Base-by-base conservation (phyloP, 53 echinoderm and acorn worm genomes). In the Henricia sp. region DNA sequence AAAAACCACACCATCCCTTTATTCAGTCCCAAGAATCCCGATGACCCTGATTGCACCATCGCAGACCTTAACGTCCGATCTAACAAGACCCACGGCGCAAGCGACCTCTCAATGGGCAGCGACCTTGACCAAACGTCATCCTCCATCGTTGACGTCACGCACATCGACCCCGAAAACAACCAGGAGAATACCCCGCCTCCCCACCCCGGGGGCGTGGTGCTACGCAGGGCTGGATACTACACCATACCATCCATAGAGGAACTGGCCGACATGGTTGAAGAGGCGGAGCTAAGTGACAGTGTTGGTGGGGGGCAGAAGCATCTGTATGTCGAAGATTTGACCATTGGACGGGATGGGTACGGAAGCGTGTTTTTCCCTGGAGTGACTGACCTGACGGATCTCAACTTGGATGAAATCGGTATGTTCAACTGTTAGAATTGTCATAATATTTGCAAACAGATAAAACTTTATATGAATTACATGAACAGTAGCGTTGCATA, bases 291-390 rank as follows among this genome's bases (percentile, higher is more conserved):
- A 16, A 16, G 16, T 9, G 48, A 16, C 9, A 44, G 71, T 26
- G 90, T 85, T 4, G 72, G 52, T 9, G 86, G 91, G 42, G 29
- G 66, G 35, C 6, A n/a, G 65, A 21, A 27, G 44, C 12, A 16
- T 13, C 37, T 62, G 11, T 80, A 46, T 23, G 99, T 95, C 62
- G 99, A 95, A 62, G 94, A 95, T 54, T 87, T 95, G 50, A 84
- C 94, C 26, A 84, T 95, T 0, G 94, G 99, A n/a, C 66, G 95
- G 53, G 87, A 84, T 40, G 87, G 94, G 13, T 99, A 99, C 48
- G 99, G 99, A 13, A 99, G 99, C 34, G 99, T 95, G n/a, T 99
- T 94, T 87, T 99, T 99, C 83, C 92, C 92, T 10, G 99, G 99
- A 20, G 63, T 84, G 56, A 99, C 99, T 12, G 72, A 92, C 56